These are phyloP conservation scores for Potorous gilbertii DNA, from an alignment of 2,797 vertebrate genomes.

Conservation along the genomic window DNA sequence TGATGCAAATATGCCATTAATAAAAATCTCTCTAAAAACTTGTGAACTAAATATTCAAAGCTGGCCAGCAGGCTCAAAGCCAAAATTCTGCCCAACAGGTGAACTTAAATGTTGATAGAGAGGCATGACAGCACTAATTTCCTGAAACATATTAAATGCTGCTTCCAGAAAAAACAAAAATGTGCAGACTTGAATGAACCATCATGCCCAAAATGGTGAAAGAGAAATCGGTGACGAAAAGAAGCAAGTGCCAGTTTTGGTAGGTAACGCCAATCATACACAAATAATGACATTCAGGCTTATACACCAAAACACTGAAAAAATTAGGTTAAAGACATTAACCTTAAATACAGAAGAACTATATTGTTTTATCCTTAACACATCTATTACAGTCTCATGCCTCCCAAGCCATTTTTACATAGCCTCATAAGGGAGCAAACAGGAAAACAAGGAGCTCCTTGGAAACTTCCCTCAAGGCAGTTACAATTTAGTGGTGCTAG, in stretches of 20 bases:
- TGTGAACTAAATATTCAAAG: background rate
- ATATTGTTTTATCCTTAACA: background rate
- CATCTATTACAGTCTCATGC: background rate
- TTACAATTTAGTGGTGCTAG: background rate
- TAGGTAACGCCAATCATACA: background rate
- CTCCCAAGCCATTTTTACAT: slow-evolving; percentile 8
- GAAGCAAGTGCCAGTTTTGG: background rate
- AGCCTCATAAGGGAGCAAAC: background rate
- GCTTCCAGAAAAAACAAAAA: background rate
- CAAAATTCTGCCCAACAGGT: background rate
- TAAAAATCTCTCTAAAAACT: background rate
- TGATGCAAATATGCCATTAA: background rate
- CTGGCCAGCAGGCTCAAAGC: background rate
- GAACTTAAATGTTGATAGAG: background rate
- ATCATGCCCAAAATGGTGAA: background rate
- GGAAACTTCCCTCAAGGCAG: background rate
- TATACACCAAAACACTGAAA: background rate
- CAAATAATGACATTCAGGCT: background rate
- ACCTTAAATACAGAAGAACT: background rate
- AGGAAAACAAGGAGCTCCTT: background rate
- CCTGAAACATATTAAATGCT: background rate
- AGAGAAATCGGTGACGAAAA: background rate
- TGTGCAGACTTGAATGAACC: background rate
- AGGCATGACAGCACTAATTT: background rate
- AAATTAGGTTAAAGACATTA: background rate